Percentiles rank a stretch among this genome's conserved stretches.
Evolutionary conservation across 2,797 vertebrate genomes (phyloP).

Genomic region (Enteromius unitaeniatus): DNA sequence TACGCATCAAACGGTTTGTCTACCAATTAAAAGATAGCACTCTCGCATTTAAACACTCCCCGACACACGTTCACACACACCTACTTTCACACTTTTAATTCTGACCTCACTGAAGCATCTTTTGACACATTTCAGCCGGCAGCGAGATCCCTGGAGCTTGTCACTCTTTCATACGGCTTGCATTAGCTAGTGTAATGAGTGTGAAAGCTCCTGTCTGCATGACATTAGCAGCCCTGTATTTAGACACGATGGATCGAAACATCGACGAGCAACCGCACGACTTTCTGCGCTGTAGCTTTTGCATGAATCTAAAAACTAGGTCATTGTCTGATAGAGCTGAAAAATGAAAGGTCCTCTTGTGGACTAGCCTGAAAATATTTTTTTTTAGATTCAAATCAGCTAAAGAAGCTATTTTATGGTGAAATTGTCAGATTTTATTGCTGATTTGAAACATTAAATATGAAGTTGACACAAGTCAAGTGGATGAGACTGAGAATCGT

Average conservation of each 20-base stretch:
- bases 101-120: slow-evolving; percentile 9
- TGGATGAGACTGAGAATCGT: neutral
- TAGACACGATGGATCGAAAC: neutral
- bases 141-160: slow-evolving; percentile 22
- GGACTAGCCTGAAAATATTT: neutral
- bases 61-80: neutral
- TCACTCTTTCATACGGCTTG: neutral
- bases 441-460: neutral
- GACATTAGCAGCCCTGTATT: slow-evolving; percentile 68
- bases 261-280: neutral
- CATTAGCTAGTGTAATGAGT: slow-evolving; percentile 25
- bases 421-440: neutral
- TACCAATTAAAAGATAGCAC: neutral
- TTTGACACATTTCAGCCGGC: slow-evolving; percentile 14
- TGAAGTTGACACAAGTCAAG: neutral
- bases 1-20: neutral
- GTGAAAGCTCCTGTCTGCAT: slow-evolving; percentile 19
- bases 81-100: slow-evolving; percentile 5
- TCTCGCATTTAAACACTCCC: neutral
- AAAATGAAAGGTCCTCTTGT: slow-evolving; percentile 9
- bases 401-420: neutral
- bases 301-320: slow-evolving; percentile 26
- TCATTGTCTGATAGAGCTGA: slow-evolving; percentile 20
- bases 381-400: neutral
- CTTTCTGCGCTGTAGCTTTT: neutral